phyloP scores from a whole-genome alignment of 2,888 invertebrate species.

The Germaria angustata region DNA sequence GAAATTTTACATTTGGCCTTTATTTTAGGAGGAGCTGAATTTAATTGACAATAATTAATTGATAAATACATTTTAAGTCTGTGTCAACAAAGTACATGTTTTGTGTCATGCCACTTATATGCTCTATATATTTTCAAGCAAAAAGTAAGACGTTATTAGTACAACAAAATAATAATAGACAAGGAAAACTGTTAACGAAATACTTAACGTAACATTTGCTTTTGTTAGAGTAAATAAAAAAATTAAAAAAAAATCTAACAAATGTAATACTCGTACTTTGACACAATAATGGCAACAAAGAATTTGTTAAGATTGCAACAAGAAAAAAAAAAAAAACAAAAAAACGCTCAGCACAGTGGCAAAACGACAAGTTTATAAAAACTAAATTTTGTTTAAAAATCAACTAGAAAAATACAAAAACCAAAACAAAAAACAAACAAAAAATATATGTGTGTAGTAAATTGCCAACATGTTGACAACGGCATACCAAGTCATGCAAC shows the following conservation, averaged over 20 bases:
- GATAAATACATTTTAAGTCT: background rate
- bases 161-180: background rate
- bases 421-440: background rate
- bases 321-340: background rate
- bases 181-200: slow-evolving; percentile 38
- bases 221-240: slow-evolving; percentile 27
- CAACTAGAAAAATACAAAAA: background rate
- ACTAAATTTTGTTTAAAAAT: slow-evolving; percentile 22
- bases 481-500: slow-evolving; percentile 48
- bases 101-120: slow-evolving; percentile 57
- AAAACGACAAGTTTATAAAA: slow-evolving; percentile 46
- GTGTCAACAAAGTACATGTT: slow-evolving; percentile 31
- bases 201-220: slow-evolving; percentile 41
- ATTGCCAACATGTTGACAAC: slow-evolving; percentile 56
- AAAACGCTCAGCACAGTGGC: background rate
- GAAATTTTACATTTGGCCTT: too few relatives aligned
- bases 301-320: slow-evolving; percentile 62
- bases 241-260: slow-evolving; percentile 27
- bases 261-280: slow-evolving; percentile 61
- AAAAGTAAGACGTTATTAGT: slow-evolving; percentile 51
- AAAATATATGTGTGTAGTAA: slow-evolving; percentile 37
- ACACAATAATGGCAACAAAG: slow-evolving; percentile 63
- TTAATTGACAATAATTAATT: too few relatives aligned
- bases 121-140: slow-evolving; percentile 59
- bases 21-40: too few relatives aligned